Evolutionary conservation across 2,113 vertebrate species (phyloP).

Genomic region (Malaclemys terrapin): DNA sequence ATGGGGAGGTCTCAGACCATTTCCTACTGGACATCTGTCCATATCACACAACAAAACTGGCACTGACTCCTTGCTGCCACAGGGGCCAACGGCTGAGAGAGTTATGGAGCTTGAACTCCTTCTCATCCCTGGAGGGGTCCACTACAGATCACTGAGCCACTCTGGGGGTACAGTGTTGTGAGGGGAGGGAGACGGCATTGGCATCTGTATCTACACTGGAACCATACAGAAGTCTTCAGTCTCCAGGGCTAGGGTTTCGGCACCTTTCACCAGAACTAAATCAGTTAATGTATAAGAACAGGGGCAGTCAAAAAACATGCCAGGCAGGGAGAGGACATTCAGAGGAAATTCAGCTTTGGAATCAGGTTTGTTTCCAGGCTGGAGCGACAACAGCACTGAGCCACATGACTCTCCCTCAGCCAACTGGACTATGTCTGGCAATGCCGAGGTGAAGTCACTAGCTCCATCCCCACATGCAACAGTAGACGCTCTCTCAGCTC

Average conservation of each 20-base stretch:
- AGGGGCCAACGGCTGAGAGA: not conserved
- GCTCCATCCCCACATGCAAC: not conserved
- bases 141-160: not conserved
- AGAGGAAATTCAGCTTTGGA: not conserved
- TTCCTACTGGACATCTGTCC: not conserved
- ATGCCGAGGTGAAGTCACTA: rapidly evolving
- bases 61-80: not conserved
- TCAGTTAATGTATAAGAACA: not conserved
- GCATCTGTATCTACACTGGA: not conserved
- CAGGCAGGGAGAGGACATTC: not conserved
- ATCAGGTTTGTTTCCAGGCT: not conserved
- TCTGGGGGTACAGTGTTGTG: not conserved
- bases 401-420: not conserved
- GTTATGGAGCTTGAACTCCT: not conserved
- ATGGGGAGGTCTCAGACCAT: not conserved
- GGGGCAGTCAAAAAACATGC: not conserved
- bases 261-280: not conserved
- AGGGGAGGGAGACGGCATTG: not conserved
- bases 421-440: not conserved
- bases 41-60: not conserved
- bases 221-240: rapidly evolving
- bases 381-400: not conserved
- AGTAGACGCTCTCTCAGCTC: not conserved
- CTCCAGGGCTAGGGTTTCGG: rapidly evolving
- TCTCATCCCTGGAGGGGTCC: not conserved